Base-by-base conservation (phyloP, 2,113 vertebrate species). In the Amia ocellicauda region DNA sequence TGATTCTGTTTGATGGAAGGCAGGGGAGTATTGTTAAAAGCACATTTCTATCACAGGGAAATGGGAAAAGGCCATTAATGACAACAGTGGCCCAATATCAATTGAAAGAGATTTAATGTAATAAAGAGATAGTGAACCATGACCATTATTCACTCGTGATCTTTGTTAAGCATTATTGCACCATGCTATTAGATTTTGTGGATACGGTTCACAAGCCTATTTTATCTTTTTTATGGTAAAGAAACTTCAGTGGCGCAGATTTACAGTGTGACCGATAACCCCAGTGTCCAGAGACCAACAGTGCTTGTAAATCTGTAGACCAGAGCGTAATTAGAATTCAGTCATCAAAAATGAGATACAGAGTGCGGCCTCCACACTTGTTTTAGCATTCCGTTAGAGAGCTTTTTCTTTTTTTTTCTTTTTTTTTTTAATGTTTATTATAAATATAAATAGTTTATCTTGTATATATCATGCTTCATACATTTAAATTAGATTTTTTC, bases 241-340 rank as follows among this genome's bases (percentile, higher is more conserved):
- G 24, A n/a, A n/a, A 36, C 31, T 52, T 54, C 28, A 23, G 9
- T 41, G 26, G 49, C 22, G 10, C 52, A 45, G 26, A 68, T 62
- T 54, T 55, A 57, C 26, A 14, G 66, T 22, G 26, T 42, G 20
- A 54, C 22, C 60, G 43, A 20, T 42, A 58, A 55, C 16, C 17
- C 17, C 2, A 17, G 7, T 47, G 60, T 36, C 40, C 55, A 63
- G 53, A 26, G 13, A 22, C 2, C n/a, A 19, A 23, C 55, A 62
- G 59, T 14, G 22, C 54, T 47, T 29, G 22, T 64, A 58, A 57
- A 29, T 59, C 47, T 52, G 13, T 23, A 29, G 40, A 16, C 40
- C 47, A 41, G 60, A 58, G 50, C 52, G 22, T 68, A 68, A 68
- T 68, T 63, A 50, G 60, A 68, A 45, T 63, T 59, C 45, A 62